Conservation (phyloP, 1,140 invertebrate genomes). For the Odontomachus brunneus region DNA sequence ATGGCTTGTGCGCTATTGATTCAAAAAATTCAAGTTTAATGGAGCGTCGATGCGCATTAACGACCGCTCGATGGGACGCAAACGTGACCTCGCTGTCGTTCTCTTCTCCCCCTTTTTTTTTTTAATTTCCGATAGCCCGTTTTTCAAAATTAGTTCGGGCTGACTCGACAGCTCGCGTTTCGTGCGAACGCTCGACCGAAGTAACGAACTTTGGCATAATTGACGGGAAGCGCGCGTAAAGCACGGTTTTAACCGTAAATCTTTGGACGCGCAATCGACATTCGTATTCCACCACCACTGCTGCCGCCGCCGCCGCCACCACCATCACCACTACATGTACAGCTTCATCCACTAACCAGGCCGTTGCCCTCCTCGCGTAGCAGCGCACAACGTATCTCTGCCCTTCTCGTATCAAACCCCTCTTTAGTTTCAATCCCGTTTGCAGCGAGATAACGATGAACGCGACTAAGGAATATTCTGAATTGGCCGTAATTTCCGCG, state of each 20-base stretch:
- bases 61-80: constrained; percentile 17
- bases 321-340: background rate
- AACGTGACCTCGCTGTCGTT: constrained; percentile 21
- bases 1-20: background rate
- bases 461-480: constrained; percentile 8
- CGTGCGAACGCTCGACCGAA: constrained; percentile 43
- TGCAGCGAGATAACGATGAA: constrained; percentile 5
- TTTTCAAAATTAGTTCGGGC: constrained; percentile 59
- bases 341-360: constrained; percentile 37
- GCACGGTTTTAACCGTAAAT: constrained; percentile 69
- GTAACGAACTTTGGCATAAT: constrained; percentile 59
- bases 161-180: constrained; percentile 51
- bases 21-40: constrained; percentile 28
- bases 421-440: constrained; percentile 11
- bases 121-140: constrained; percentile 44
- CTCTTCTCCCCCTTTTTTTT: background rate
- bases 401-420: constrained; percentile 18
- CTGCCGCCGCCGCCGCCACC: background rate
- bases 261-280: constrained; percentile 64
- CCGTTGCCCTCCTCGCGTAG: constrained; percentile 11
- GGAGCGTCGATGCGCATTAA: constrained; percentile 40
- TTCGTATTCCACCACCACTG: constrained; percentile 22
- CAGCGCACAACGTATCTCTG: background rate
- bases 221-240: constrained; percentile 67
- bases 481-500: constrained; percentile 26